phyloP scores from a whole-genome alignment of 2,797 vertebrate genomes.

The Peromyscus nudipes region DNA sequence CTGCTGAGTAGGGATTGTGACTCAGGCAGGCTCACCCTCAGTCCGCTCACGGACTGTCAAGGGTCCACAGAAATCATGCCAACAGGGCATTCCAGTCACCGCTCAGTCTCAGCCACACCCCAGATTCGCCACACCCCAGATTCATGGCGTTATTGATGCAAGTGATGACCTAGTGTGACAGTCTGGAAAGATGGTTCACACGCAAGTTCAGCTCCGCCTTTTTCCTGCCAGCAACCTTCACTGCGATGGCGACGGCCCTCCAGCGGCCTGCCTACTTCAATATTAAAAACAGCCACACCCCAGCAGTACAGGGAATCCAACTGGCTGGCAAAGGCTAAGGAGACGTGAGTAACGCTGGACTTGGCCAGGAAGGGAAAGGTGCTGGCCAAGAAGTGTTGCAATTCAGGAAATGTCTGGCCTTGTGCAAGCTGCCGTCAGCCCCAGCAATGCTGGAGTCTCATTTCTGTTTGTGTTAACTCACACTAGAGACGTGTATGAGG shows the following conservation, averaged over 20 bases:
- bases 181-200: not conserved
- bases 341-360: not conserved
- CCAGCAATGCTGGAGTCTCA: constrained; percentile 68
- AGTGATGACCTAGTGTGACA: not conserved
- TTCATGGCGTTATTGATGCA: not conserved
- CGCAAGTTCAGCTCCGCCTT: constrained; percentile 59
- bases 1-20: not conserved
- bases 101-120: not conserved
- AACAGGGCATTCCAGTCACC: not conserved
- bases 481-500: constrained; percentile 61
- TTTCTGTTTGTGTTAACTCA: constrained; percentile 82
- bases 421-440: constrained; percentile 73
- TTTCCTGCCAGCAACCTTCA: constrained; percentile 65
- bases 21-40: not conserved
- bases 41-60: constrained; percentile 44
- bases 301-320: constrained; percentile 17
- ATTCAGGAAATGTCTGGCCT: constrained; percentile 77
- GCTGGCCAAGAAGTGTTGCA: constrained; percentile 69
- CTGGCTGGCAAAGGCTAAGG: not conserved
- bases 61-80: not conserved
- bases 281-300: not conserved
- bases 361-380: constrained; percentile 53
- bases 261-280: not conserved
- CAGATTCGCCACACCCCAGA: constrained; percentile 39
- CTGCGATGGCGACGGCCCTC: not conserved